Percentiles rank a stretch among this genome's conserved stretches.
Conservation (phyloP, 2,888 invertebrate genomes). For the Lycia hirtaria region DNA sequence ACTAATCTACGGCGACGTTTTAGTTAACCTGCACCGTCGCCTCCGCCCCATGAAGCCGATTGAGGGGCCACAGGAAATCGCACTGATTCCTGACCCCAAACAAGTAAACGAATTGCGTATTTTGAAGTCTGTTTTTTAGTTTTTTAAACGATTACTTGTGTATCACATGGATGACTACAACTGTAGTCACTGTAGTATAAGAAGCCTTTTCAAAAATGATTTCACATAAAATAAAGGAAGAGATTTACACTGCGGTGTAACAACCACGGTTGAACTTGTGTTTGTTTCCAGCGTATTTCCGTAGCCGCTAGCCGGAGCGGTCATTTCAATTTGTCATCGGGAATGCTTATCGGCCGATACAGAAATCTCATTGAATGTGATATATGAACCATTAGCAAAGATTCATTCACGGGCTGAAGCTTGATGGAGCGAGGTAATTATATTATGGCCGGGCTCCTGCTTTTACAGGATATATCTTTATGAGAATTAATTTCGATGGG, state of each 20-base stretch:
- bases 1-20: too few relatives aligned
- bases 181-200: neutral
- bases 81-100: too few relatives aligned
- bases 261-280: neutral
- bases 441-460: conserved; percentile 13
- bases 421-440: conserved; percentile 25
- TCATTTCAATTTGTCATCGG: conserved; percentile 22
- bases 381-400: conserved; percentile 30
- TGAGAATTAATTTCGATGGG: conserved; percentile 11
- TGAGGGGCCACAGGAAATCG: too few relatives aligned
- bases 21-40: too few relatives aligned
- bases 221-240: neutral
- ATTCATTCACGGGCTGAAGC: conserved; percentile 25
- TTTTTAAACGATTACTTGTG: too few relatives aligned
- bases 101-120: too few relatives aligned
- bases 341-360: conserved; percentile 30
- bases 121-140: too few relatives aligned
- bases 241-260: neutral
- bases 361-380: conserved; percentile 34
- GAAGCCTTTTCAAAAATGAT: neutral
- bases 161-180: too few relatives aligned
- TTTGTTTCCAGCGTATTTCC: conserved; percentile 6
- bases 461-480: conserved; percentile 20
- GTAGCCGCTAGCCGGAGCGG: neutral
- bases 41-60: too few relatives aligned